These are phyloP conservation scores for Erythrolamprus reginae DNA, from an alignment of 2,113 vertebrate genomes.

Conservation along the genomic window DNA sequence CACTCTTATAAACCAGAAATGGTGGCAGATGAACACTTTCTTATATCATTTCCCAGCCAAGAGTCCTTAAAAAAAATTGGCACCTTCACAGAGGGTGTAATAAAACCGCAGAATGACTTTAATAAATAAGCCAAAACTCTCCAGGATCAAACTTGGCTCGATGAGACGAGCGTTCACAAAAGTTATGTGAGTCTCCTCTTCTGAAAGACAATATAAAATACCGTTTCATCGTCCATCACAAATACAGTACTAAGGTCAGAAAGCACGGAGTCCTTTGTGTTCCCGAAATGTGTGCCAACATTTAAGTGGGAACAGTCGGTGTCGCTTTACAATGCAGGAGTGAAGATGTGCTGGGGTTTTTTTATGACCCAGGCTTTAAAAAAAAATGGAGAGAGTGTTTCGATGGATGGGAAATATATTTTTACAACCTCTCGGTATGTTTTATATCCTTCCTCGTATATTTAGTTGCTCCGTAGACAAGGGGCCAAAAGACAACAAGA, in stretches of 20 bases:
- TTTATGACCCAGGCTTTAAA: background rate
- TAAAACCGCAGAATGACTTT: background rate
- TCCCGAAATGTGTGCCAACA: background rate
- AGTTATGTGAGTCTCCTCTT: background rate
- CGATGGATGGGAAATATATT: background rate
- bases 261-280: background rate
- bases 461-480: background rate
- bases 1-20: background rate
- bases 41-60: background rate
- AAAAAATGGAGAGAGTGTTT: background rate
- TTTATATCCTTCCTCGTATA: background rate
- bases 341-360: background rate
- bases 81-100: background rate
- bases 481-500: background rate
- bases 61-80: background rate
- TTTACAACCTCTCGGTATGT: background rate
- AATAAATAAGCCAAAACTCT: background rate
- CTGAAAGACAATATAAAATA: background rate
- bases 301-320: background rate
- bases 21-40: background rate
- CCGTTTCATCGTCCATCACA: background rate
- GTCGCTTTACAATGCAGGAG: background rate
- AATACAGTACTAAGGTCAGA: background rate
- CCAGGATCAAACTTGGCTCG: background rate
- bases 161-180: background rate